A percentile compares a stretch with the other conserved stretches of the same genome.
Evolutionary conservation across 2,797 vertebrate species (phyloP).

Genomic region (Notoglanidium macrostoma): DNA sequence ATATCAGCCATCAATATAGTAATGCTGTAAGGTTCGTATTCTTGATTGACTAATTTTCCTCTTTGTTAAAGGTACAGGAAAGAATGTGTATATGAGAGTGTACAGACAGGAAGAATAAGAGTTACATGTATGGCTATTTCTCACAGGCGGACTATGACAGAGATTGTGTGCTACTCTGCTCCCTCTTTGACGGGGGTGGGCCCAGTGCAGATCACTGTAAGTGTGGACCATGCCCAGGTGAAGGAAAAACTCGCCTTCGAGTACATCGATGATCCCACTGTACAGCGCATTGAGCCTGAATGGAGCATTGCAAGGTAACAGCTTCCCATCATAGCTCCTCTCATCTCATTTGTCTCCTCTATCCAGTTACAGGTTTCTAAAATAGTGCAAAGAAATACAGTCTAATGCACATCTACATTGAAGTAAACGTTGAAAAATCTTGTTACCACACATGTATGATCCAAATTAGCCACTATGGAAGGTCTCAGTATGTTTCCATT

Average conservation of each 20-base stretch:
- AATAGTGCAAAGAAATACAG: neutral
- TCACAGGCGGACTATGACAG: constrained; percentile 83
- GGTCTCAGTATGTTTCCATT: constrained; percentile 20
- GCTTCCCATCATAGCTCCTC: neutral
- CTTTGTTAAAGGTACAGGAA: neutral
- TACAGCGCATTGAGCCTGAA: constrained; percentile 91
- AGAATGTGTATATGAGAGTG: no score
- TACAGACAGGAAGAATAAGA: neutral
- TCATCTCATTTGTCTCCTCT: neutral
- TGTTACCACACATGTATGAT: neutral
- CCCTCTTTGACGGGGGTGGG: constrained; percentile 87
- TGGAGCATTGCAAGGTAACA: constrained; percentile 98
- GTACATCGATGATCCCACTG: constrained; percentile 94
- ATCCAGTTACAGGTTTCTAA: neutral
- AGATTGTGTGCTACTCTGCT: constrained; percentile 91
- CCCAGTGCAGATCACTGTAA: constrained; percentile 84
- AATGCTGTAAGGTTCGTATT: neutral
- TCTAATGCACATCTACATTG: neutral
- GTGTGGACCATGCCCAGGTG: constrained; percentile 90
- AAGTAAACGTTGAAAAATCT: neutral
- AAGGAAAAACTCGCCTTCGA: constrained; percentile 86
- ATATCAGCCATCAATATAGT: neutral
- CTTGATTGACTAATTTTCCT: neutral
- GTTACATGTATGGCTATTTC: neutral
- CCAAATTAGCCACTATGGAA: neutral